Evolutionary conservation across 1,140 invertebrate genomes (phyloP).

Genomic region (Drosophila mojavensis): DNA sequence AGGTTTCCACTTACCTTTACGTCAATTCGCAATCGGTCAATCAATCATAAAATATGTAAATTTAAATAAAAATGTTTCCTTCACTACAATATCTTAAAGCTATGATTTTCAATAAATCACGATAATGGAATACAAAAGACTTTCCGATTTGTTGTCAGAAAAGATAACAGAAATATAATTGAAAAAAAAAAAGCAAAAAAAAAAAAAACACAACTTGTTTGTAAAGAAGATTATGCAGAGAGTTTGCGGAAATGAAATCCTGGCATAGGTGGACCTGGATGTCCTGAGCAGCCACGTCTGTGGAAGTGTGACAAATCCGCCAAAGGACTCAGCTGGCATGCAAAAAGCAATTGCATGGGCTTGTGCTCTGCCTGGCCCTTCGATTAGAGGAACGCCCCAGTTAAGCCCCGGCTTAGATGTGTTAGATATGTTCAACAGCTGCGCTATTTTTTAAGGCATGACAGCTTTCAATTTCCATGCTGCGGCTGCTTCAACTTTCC

Average conservation of each 20-base stretch:
- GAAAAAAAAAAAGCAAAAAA: no score
- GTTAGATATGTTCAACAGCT: conserved; percentile 81
- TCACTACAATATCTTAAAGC: no score
- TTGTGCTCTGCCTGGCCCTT: conserved; percentile 17
- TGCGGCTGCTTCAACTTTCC: conserved; percentile 6
- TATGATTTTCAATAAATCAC: no score
- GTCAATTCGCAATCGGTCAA: no score
- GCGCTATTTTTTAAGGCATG: conserved; percentile 62
- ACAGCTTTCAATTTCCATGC: conserved; percentile 75
- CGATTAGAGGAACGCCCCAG: conserved; percentile 29
- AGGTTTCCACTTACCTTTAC: no score
- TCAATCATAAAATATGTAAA: no score
- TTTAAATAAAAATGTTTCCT: no score
- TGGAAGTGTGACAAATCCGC: conserved; percentile 66
- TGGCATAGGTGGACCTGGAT: conserved; percentile 61
- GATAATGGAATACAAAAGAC: no score
- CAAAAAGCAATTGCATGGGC: conserved; percentile 41
- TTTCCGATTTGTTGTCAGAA: no score
- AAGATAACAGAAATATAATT: no score
- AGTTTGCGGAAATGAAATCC: conserved; percentile 44
- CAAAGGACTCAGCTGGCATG: conserved; percentile 63
- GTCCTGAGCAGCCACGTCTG: conserved; percentile 45
- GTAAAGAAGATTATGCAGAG: conserved; percentile 14
- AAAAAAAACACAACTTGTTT: background rate
- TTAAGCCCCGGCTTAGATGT: conserved; percentile 76